Percentiles rank a stretch among this genome's conserved stretches.
These are phyloP conservation scores for Crotophaga sulcirostris DNA, from an alignment of 2,113 vertebrate genomes.

Conservation along the genomic window DNA sequence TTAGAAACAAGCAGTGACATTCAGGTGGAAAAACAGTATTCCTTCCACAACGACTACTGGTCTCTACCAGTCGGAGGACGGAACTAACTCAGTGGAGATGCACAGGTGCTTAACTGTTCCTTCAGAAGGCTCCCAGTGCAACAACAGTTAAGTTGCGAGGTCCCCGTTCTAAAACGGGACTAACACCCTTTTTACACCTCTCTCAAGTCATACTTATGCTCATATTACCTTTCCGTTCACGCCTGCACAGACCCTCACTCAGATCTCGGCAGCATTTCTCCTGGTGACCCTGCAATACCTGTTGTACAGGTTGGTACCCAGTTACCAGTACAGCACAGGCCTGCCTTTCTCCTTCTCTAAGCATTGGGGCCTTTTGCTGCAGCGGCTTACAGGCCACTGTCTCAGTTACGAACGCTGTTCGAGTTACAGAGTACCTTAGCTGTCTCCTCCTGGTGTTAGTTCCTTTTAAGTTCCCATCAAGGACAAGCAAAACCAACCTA, in stretches of 20 bases:
- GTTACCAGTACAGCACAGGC: not conserved
- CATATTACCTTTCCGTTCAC: not conserved
- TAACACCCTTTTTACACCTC: not conserved
- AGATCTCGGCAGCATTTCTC: not conserved
- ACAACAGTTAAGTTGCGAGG: rapidly evolving
- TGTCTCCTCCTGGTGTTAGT: not conserved
- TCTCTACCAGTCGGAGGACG: not conserved
- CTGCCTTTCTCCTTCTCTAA: not conserved
- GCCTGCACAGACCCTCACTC: not conserved
- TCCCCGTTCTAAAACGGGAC: not conserved
- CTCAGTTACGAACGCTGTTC: not conserved
- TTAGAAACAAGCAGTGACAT: not conserved
- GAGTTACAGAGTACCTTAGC: not conserved
- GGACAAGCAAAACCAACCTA: not conserved
- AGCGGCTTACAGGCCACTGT: not conserved
- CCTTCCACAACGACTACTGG: not conserved
- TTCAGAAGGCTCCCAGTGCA: not conserved
- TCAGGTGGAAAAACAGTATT: not conserved
- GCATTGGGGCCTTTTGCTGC: not conserved
- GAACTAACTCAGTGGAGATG: rapidly evolving
- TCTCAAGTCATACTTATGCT: not conserved
- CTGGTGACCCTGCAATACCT: not conserved
- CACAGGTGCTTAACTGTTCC: not conserved
- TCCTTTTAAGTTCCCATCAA: not conserved
- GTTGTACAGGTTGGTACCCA: not conserved